These are phyloP conservation scores for Gobio occitaniae DNA, from an alignment of 2,797 vertebrate species.

Conservation along the genomic window DNA sequence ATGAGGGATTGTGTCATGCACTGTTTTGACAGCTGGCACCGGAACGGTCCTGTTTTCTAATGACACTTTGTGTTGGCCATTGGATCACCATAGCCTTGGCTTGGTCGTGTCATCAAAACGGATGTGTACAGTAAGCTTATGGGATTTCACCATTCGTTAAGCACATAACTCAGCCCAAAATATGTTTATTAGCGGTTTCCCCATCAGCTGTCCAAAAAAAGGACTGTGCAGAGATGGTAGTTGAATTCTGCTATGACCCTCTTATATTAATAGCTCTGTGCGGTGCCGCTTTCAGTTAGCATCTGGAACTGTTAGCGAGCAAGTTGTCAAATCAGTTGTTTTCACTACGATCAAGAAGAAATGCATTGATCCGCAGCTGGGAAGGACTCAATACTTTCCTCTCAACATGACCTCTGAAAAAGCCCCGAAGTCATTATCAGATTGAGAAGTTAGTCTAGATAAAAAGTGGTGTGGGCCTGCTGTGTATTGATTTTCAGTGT, in stretches of 20 bases:
- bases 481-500: constrained; percentile 36
- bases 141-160: constrained; percentile 57
- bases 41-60: constrained; percentile 56
- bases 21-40: constrained; percentile 62
- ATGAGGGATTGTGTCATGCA: constrained; percentile 61
- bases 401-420: constrained; percentile 25
- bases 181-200: constrained; percentile 20
- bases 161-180: constrained; percentile 31
- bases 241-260: constrained; percentile 68
- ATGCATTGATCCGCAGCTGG: constrained; percentile 20
- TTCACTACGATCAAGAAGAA: constrained; percentile 30
- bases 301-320: constrained; percentile 53
- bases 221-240: constrained; percentile 52
- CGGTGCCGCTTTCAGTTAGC: constrained; percentile 64
- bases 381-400: constrained; percentile 12
- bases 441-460: constrained; percentile 43
- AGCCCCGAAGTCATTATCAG: constrained; percentile 38
- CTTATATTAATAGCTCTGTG: constrained; percentile 70
- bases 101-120: constrained; percentile 67
- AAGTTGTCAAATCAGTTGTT: constrained; percentile 39
- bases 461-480: constrained; percentile 10
- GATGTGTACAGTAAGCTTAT: constrained; percentile 65
- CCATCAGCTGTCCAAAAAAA: constrained; percentile 62
- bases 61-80: constrained; percentile 51
- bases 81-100: constrained; percentile 10